Percentiles rank a stretch among this genome's conserved stretches.
phyloP scores from a whole-genome alignment of 2,113 vertebrate species.

The Gallinago undulata region DNA sequence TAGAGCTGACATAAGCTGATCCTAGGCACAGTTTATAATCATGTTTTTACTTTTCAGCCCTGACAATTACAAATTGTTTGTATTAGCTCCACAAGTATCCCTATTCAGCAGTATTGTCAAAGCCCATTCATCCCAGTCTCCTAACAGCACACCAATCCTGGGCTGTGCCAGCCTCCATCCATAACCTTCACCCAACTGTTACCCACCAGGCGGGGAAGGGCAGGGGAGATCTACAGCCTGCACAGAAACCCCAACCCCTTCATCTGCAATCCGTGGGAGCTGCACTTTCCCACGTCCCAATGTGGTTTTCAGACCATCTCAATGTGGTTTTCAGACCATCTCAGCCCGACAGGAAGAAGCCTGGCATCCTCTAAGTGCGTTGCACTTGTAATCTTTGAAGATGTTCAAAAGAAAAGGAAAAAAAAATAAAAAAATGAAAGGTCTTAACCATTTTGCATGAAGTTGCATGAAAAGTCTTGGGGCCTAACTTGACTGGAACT shows the following conservation, averaged over 20 bases:
- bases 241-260: background rate
- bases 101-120: background rate
- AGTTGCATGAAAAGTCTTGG: constrained; percentile 19
- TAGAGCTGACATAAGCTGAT: constrained; percentile 50
- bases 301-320: constrained; percentile 17
- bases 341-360: constrained; percentile 13
- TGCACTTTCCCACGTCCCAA: background rate
- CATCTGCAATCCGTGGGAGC: background rate
- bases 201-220: background rate
- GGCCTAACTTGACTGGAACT: constrained; percentile 35
- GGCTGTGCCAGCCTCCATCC: background rate
- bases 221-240: background rate
- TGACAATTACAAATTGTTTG: constrained; percentile 53
- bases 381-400: constrained; percentile 53
- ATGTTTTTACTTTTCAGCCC: constrained; percentile 38
- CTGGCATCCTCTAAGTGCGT: background rate
- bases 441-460: background rate
- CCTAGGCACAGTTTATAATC: constrained; percentile 7
- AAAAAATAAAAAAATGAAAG: background rate
- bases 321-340: constrained; percentile 22
- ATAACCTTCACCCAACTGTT: background rate
- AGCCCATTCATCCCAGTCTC: background rate
- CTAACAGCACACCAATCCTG: background rate
- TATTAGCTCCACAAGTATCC: constrained; percentile 3
- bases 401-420: constrained; percentile 29